These are phyloP conservation scores for Tanypteryx hageni DNA, from an alignment of 2,888 invertebrate genomes.

Conservation along the genomic window DNA sequence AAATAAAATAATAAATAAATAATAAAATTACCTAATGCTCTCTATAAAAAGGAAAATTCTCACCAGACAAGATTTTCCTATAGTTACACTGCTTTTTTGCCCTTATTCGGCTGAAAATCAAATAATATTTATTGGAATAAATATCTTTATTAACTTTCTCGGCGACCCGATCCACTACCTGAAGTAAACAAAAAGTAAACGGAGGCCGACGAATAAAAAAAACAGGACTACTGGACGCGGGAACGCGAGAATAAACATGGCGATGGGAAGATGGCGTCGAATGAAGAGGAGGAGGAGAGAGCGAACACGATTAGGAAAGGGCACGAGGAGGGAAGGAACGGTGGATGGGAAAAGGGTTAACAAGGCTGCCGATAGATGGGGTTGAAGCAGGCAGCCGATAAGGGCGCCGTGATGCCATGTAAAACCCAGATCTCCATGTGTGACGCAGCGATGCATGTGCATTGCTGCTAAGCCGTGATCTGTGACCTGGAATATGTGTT, in stretches of 20 bases:
- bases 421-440: slow-evolving; percentile 62
- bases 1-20: no score
- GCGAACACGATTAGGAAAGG: background rate
- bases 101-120: no score
- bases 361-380: slow-evolving; percentile 60
- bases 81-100: no score
- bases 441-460: slow-evolving; percentile 53
- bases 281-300: background rate
- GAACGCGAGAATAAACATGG: background rate
- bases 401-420: slow-evolving; percentile 62
- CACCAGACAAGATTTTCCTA: no score
- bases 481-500: slow-evolving; percentile 64
- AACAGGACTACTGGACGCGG: background rate
- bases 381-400: slow-evolving; percentile 52
- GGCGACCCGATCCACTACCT: no score
- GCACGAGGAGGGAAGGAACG: background rate
- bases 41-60: no score
- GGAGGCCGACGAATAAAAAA: background rate
- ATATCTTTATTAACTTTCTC: no score
- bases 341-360: slow-evolving; percentile 31
- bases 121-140: no score
- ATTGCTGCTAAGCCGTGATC: slow-evolving; percentile 63
- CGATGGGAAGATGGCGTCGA: background rate
- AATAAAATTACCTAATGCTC: no score
- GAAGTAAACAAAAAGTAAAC: no score